Conservation (phyloP, 2,888 invertebrate species). For the Drosophila austrosaltans region DNA sequence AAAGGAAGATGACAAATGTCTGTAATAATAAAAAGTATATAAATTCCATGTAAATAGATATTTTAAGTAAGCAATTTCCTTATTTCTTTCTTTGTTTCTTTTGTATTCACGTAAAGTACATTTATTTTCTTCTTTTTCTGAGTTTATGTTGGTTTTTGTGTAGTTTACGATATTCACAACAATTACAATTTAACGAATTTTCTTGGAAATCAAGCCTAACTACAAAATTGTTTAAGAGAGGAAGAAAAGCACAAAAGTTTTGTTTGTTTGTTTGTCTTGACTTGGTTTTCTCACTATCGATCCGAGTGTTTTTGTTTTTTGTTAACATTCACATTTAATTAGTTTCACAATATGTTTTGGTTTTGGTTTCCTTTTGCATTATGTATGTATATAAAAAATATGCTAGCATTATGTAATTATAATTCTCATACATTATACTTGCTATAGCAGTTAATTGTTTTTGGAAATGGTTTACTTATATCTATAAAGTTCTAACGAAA, state of each 20-base stretch:
- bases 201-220: slow-evolving; percentile 77
- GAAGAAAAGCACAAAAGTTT: slow-evolving; percentile 74
- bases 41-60: neutral
- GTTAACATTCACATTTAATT: slow-evolving; percentile 68
- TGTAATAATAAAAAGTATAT: neutral
- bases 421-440: slow-evolving; percentile 16
- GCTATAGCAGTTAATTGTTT: slow-evolving; percentile 28
- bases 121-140: slow-evolving; percentile 48
- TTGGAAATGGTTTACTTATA: slow-evolving; percentile 32
- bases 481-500: slow-evolving; percentile 67
- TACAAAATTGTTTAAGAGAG: slow-evolving; percentile 73
- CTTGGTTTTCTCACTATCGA: slow-evolving; percentile 27
- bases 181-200: slow-evolving; percentile 78
- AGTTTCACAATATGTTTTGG: slow-evolving; percentile 49
- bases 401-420: slow-evolving; percentile 65
- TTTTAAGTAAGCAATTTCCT: neutral
- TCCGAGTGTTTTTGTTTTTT: slow-evolving; percentile 28
- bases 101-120: slow-evolving; percentile 71
- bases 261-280: slow-evolving; percentile 20
- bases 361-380: slow-evolving; percentile 2
- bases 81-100: neutral
- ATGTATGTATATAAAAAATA: slow-evolving; percentile 71
- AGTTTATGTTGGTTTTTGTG: slow-evolving; percentile 41
- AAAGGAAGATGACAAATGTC: slow-evolving; percentile 24
- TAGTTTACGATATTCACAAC: slow-evolving; percentile 79